phyloP scores from a whole-genome alignment of 2,113 vertebrate species.

The Pantherophis guttatus region DNA sequence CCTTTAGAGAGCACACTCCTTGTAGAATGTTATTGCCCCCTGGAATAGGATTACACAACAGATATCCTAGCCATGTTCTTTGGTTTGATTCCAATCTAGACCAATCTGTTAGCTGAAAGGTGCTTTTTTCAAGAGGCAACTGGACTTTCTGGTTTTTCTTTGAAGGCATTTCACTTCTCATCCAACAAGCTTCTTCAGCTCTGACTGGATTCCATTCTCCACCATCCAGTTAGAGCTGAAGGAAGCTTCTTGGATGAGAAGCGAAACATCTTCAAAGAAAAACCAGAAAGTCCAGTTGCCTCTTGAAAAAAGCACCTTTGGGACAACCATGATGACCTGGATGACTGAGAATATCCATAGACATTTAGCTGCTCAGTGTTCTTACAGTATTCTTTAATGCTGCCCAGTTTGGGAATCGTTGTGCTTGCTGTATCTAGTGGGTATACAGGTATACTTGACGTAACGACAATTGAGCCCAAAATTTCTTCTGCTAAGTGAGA shows the following conservation, averaged over 20 bases:
- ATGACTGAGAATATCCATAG: too few relatives aligned
- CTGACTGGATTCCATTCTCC: too few relatives aligned
- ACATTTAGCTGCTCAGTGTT: neutral
- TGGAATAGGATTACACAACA: neutral
- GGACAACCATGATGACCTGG: too few relatives aligned
- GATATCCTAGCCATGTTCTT: neutral
- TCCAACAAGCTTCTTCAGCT: too few relatives aligned
- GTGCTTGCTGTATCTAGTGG: neutral
- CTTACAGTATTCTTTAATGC: neutral
- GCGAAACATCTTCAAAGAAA: too few relatives aligned
- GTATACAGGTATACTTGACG: neutral
- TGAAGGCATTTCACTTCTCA: too few relatives aligned
- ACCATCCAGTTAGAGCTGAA: too few relatives aligned
- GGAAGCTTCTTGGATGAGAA: too few relatives aligned
- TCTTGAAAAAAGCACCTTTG: too few relatives aligned
- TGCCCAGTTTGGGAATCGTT: neutral
- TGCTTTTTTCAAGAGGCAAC: too few relatives aligned
- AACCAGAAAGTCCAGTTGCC: too few relatives aligned
- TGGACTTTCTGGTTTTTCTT: too few relatives aligned
- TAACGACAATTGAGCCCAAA: neutral
- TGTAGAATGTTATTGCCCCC: neutral
- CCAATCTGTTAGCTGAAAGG: neutral
- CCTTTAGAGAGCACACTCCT: neutral
- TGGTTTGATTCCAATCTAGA: neutral
- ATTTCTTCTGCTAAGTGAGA: neutral